These are phyloP conservation scores for Syndactyla subalaris DNA, from an alignment of 2,797 vertebrate species.

Conservation along the genomic window DNA sequence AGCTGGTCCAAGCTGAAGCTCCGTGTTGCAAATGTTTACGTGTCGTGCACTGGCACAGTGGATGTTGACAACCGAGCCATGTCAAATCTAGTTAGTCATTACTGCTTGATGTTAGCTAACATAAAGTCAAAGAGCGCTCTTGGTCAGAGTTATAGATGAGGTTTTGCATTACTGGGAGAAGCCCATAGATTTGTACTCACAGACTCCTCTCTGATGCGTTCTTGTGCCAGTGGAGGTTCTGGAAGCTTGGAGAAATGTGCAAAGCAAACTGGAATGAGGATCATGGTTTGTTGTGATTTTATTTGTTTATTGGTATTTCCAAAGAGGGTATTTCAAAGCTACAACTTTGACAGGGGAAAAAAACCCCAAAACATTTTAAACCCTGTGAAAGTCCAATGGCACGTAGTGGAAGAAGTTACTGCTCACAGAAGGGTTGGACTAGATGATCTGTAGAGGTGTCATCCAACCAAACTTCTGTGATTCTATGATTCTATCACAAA, in stretches of 20 bases:
- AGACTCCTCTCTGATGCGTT: rapidly evolving
- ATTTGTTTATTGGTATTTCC: not conserved
- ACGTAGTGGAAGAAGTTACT: not conserved
- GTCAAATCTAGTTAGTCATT: not conserved
- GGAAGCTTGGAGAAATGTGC: not conserved
- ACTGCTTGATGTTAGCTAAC: rapidly evolving
- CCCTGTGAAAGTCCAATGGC: not conserved
- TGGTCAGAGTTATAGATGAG: rapidly evolving
- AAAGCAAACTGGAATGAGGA: not conserved
- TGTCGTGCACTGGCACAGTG: rapidly evolving
- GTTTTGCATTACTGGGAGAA: rapidly evolving
- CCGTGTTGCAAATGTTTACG: not conserved
- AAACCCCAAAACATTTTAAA: not conserved
- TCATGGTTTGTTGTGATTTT: not conserved
- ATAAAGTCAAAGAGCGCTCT: not conserved
- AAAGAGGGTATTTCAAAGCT: not conserved
- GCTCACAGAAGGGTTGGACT: not conserved
- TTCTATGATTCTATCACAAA: not conserved
- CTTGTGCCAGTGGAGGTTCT: not conserved
- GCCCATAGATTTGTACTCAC: rapidly evolving
- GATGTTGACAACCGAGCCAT: not conserved
- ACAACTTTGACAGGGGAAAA: not conserved
- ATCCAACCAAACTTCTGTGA: not conserved
- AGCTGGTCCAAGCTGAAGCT: not conserved
- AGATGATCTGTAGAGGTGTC: not conserved